Evolutionary conservation across 2,888 invertebrate species (phyloP).

Genomic region (Himalopsyche kuldschensis): DNA sequence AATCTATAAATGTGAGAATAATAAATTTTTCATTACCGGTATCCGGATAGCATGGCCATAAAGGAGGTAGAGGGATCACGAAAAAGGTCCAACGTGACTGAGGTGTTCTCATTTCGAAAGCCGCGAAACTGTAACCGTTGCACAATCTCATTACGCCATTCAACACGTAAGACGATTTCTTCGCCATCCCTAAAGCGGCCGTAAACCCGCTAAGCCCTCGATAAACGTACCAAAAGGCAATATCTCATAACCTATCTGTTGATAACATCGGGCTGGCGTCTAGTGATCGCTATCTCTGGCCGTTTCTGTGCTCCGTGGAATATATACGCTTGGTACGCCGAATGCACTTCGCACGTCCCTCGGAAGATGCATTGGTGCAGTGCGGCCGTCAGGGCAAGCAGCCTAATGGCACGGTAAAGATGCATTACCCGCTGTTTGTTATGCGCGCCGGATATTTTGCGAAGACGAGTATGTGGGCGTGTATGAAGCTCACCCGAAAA

Average conservation of each 20-base stretch:
- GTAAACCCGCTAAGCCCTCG: conserved; percentile 18
- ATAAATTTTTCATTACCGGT: background rate
- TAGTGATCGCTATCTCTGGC: conserved; percentile 22
- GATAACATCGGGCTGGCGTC: conserved; percentile 21
- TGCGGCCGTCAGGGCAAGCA: conserved; percentile 13
- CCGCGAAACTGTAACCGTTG: background rate
- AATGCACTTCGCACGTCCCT: conserved; percentile 37
- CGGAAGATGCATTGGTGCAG: conserved; percentile 21
- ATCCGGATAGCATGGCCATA: background rate
- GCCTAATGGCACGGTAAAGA: conserved; percentile 14
- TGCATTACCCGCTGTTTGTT: conserved; percentile 6
- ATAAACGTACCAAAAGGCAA: background rate
- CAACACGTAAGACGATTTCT: background rate
- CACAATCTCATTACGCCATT: background rate
- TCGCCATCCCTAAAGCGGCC: conserved; percentile 13
- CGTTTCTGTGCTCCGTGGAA: conserved; percentile 15
- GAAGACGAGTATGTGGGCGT: background rate
- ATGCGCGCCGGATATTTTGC: conserved; percentile 4
- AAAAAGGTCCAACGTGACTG: background rate
- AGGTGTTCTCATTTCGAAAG: background rate
- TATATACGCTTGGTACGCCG: conserved; percentile 16
- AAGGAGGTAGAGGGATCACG: background rate
- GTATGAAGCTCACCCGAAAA: background rate
- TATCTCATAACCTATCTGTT: conserved; percentile 33
- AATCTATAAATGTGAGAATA: background rate